These are phyloP conservation scores for Pangasius macronema DNA, from an alignment of 2,797 vertebrate species.

Conservation along the genomic window DNA sequence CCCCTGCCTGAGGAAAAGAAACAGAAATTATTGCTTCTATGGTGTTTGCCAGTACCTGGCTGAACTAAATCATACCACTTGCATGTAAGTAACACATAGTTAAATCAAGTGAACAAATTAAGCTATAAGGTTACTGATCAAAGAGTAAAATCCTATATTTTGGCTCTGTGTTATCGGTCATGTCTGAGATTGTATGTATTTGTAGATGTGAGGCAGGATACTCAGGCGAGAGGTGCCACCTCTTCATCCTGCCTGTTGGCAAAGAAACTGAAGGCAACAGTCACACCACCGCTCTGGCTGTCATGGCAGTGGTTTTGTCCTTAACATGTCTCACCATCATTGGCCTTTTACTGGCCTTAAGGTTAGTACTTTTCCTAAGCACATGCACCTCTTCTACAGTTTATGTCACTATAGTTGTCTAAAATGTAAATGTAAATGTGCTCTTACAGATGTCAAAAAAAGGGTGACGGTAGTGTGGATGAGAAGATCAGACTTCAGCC, in stretches of 20 bases:
- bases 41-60: conserved; percentile 79
- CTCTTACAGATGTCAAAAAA: conserved; percentile 78
- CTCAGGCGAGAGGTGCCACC: conserved; percentile 80
- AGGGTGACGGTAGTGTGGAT: conserved; percentile 78
- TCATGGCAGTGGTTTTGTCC: conserved; percentile 77
- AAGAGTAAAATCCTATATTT: background rate
- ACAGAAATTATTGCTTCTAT: conserved; percentile 82
- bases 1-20: conserved; percentile 74
- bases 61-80: conserved; percentile 72
- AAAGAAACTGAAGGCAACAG: conserved; percentile 71
- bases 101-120: background rate
- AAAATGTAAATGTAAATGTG: background rate
- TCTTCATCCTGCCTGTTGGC: conserved; percentile 73
- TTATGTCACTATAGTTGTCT: background rate
- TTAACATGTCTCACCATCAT: conserved; percentile 82
- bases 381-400: no score
- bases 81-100: conserved; percentile 74
- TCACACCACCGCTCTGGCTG: conserved; percentile 77
- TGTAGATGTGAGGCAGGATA: conserved; percentile 81
- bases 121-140: background rate
- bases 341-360: conserved; percentile 76
- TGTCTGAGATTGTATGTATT: background rate
- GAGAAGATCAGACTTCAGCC: conserved; percentile 82
- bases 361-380: conserved; percentile 65
- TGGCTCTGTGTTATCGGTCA: background rate